phyloP scores from a whole-genome alignment of 2,888 invertebrate genomes.

The Mythimna albipuncta region DNA sequence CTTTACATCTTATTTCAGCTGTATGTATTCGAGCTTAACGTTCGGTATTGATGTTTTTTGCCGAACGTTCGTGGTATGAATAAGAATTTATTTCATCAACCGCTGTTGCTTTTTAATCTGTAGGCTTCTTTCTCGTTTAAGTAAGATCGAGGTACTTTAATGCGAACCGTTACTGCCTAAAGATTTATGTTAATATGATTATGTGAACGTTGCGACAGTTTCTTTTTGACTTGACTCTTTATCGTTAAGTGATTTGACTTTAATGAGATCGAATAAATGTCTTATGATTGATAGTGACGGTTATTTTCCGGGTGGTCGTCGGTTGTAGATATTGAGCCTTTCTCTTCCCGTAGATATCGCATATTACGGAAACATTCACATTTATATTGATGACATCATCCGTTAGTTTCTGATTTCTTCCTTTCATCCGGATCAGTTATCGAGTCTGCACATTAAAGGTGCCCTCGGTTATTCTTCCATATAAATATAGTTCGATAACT shows the following conservation, averaged over 20 bases:
- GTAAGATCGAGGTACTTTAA: constrained; percentile 36
- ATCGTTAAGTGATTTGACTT: constrained; percentile 38
- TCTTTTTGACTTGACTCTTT: constrained; percentile 34
- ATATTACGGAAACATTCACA: constrained; percentile 14
- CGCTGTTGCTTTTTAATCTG: constrained; percentile 41
- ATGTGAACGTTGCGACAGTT: constrained; percentile 39
- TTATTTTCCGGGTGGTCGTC: constrained; percentile 31
- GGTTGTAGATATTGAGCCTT: constrained; percentile 10
- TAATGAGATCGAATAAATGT: constrained; percentile 37
- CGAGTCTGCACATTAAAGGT: not conserved
- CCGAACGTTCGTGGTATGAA: constrained; percentile 42
- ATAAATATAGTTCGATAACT: too few species aligned
- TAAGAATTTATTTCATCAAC: constrained; percentile 41
- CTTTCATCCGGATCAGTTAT: constrained; percentile 6
- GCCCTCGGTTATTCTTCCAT: too few species aligned
- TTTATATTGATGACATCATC: constrained; percentile 16
- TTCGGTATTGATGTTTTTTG: constrained; percentile 46
- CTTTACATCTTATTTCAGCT: constrained; percentile 19
- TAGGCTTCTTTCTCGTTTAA: constrained; percentile 15
- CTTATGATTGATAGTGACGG: constrained; percentile 32
- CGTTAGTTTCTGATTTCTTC: not conserved
- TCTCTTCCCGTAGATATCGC: constrained; percentile 23
- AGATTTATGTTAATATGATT: constrained; percentile 46
- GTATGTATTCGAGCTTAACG: constrained; percentile 27
- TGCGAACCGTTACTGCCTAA: constrained; percentile 38